Base-by-base conservation (phyloP, 2,113 vertebrate species). In the Speoplatyrhinus poulsoni region DNA sequence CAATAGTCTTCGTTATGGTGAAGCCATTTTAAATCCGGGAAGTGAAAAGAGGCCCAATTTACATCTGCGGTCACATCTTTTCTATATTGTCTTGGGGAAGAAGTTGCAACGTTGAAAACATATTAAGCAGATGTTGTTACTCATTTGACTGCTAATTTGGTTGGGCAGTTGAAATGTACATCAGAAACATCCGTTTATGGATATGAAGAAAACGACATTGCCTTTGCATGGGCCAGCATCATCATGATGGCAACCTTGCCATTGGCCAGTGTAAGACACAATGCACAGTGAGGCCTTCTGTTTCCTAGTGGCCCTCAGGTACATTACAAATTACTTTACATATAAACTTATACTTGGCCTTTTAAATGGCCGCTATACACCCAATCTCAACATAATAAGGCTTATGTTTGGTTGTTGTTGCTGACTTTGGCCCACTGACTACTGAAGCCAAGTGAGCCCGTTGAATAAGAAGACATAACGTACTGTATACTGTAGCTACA, bases 91-190 rank as follows among this genome's bases (percentile, higher is more conserved):
- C 62, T 78, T 76, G 60, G 82, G 81, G 88, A 91, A 85, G 87
- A 87, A 82, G 79, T 90, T 81, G 65, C 55, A 61, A 65, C 70
- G 69, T 93, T 91, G 36, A 41, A 41, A 93, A 94, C 90, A 82
- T 88, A 88, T 91, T 84, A 90, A 87, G 87, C 84, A 91, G 88
- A 94, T 90, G 90, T 89, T 84, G 89, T 93, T 94, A 92, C 91
- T 95, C 89, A 96, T 96, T 96, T 97, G 94, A 96, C 94, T 97
- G 83, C 94, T 93, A 73, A 95, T 96, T 96, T 96, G 95, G 91
- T 91, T 96, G 93, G 72, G 74, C 79, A 80, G 89, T 88, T 86
- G 76, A 81, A 89, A 85, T 69, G 70, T 17, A 77, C 62, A 76
- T 83, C 62, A 15, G 48, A 88, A 87, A 87, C 82, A 82, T 86